Percentiles rank a stretch among this genome's conserved stretches.
Evolutionary conservation across 2,113 vertebrate genomes (phyloP).

Genomic region (Laticauda laticaudata): DNA sequence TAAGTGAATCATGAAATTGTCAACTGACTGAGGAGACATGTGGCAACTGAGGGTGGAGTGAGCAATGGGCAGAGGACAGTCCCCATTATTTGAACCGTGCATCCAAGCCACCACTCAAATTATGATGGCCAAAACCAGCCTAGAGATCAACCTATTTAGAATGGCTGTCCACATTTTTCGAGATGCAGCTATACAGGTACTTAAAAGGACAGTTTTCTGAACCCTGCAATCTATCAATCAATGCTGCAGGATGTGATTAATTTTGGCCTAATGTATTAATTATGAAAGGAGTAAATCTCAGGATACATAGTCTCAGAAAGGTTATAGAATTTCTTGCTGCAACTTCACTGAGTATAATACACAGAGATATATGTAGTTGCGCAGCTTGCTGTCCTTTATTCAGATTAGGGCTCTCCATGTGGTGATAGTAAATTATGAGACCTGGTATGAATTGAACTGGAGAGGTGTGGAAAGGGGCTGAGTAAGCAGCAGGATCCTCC

Average conservation of each 20-base stretch:
- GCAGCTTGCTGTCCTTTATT: neutral
- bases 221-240: constrained; percentile 43
- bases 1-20: neutral
- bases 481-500: neutral
- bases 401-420: neutral
- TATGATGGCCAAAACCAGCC: constrained; percentile 14
- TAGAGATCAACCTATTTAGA: constrained; percentile 5
- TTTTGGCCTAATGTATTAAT: neutral
- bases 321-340: neutral
- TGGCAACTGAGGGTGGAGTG: neutral
- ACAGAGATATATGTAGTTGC: neutral
- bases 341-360: too few species aligned
- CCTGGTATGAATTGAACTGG: neutral
- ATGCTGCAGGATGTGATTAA: constrained; percentile 34
- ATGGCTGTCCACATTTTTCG: constrained; percentile 20
- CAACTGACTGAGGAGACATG: neutral
- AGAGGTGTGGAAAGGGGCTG: neutral
- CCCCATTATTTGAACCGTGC: constrained; percentile 3
- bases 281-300: neutral
- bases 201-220: constrained; percentile 23
- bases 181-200: neutral
- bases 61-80: neutral
- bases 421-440: neutral
- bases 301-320: neutral
- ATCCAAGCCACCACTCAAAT: constrained; percentile 4